A percentile compares a stretch with the other conserved stretches of the same genome.
These are phyloP conservation scores for Oopsacas minuta DNA, from an alignment of 37 sponge, comb jelly and placozoan genomes.

Conservation along the genomic window DNA sequence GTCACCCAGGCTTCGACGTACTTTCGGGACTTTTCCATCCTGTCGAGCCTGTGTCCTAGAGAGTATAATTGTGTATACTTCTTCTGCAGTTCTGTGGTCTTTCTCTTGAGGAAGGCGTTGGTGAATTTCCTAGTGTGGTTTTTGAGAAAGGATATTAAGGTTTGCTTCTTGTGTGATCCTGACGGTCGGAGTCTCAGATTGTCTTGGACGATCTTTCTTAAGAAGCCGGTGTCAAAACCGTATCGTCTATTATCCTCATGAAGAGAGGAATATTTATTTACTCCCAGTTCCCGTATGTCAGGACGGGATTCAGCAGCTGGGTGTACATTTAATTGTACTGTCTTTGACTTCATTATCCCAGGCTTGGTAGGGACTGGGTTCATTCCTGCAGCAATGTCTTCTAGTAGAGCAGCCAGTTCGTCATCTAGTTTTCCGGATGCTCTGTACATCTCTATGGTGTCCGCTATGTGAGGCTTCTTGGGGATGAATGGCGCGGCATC, in stretches of 20 bases:
- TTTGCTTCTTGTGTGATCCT: neutral
- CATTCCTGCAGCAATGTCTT: no score
- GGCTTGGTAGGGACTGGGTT: no score
- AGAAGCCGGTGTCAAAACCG: neutral
- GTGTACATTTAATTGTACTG: no score
- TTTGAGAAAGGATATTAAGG: neutral
- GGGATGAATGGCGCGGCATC: no score
- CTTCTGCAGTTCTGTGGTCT: neutral
- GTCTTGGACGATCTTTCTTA: neutral
- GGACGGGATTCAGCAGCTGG: neutral
- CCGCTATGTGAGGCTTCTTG: no score
- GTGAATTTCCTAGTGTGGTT: neutral
- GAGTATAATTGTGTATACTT: neutral
- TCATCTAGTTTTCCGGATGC: no score
- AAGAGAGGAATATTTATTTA: neutral
- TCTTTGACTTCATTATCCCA: no score
- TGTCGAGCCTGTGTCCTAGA: neutral
- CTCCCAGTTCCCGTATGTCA: neutral
- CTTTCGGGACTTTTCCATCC: neutral
- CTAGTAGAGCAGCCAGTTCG: no score
- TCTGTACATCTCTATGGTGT: no score
- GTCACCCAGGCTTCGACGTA: neutral
- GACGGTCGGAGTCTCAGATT: neutral
- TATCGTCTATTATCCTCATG: neutral
- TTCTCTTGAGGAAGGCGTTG: neutral